These are phyloP conservation scores for Eurosta solidaginis DNA, from an alignment of 1,140 invertebrate species.

Conservation along the genomic window DNA sequence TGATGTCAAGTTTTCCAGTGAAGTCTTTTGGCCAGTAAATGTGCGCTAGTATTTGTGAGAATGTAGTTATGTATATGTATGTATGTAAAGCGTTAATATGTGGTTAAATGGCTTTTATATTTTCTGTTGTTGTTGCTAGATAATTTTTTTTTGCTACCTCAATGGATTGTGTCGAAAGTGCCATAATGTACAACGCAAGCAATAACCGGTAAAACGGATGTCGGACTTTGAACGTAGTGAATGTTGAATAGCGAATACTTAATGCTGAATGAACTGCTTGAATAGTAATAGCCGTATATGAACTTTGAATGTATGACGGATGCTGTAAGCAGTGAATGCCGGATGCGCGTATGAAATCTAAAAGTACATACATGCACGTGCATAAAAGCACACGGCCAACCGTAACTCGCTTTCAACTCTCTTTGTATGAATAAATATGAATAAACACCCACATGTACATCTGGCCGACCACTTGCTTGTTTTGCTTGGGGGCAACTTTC, in stretches of 20 bases:
- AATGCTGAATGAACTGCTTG: not conserved
- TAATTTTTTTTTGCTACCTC: not conserved
- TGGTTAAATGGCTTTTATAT: too few species aligned
- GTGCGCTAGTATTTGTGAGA: not conserved
- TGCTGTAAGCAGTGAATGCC: not conserved
- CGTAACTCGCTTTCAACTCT: too few species aligned
- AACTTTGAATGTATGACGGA: not conserved
- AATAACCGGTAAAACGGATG: slow-evolving; percentile 9
- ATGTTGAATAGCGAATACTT: too few species aligned
- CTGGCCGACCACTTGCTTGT: too few species aligned
- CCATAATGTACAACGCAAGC: not conserved
- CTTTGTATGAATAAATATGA: too few species aligned
- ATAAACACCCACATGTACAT: too few species aligned
- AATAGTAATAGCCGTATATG: not conserved
- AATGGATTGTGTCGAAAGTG: not conserved
- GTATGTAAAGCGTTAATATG: not conserved
- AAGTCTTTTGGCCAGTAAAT: not conserved
- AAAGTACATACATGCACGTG: not conserved
- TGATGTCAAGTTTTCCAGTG: slow-evolving; percentile 20
- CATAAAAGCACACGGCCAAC: too few species aligned
- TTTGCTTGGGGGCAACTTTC: too few species aligned
- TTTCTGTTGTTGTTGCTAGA: too few species aligned
- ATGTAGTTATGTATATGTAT: not conserved
- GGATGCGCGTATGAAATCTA: slow-evolving; percentile 3
- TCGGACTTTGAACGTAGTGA: slow-evolving; percentile 1